Base-by-base conservation (phyloP, 1,140 invertebrate species). In the Magallana ariakensis region DNA sequence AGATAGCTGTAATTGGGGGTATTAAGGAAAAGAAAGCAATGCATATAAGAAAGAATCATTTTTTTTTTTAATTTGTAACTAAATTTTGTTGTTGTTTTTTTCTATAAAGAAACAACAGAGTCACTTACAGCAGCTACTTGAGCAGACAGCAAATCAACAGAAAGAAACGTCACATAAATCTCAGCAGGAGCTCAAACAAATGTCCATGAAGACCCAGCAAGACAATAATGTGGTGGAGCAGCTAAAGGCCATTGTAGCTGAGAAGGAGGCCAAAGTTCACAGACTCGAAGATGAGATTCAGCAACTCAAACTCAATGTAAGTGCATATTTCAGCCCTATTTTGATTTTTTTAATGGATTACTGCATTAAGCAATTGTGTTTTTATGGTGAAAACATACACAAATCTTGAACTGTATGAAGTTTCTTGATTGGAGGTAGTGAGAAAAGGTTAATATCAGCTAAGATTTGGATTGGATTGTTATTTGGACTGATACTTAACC, bases 191-290 rank as follows among this genome's bases (percentile, higher is more conserved):
- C 46, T 92, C 13, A 89, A 90, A 81, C 89, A 93, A 46, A 83
- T 93, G 87, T 83, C 89, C 10, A 85, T 90, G 80, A 92, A 93
- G 85, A 89, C 87, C 33, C 93, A 93, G 87, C 92, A 93, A 84
- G 94, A 94, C 70, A 92, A 75, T 56, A 94, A 94, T 86, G 87
- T 92, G 19, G 90, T 93, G n/a, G 91, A 93, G 54, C 94, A 94
- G 89, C 90, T 94, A 6, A 92, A 93, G 87, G 55, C 84, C 26
- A 93, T 94, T 22, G 90, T 93, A 1, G 87, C 90, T 11, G 92
- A 94, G 66, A 92, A 92, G 60, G 93, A 94, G 85, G 85, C 87
- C 5, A 91, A 92, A 87, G 91, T 94, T 11, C 91, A 92, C 85
- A 82, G 81, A 16, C 83, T 94, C 53, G 93, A 93, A 85, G 84